phyloP scores from a whole-genome alignment of 2,797 vertebrate species.

The Zalophus californianus region DNA sequence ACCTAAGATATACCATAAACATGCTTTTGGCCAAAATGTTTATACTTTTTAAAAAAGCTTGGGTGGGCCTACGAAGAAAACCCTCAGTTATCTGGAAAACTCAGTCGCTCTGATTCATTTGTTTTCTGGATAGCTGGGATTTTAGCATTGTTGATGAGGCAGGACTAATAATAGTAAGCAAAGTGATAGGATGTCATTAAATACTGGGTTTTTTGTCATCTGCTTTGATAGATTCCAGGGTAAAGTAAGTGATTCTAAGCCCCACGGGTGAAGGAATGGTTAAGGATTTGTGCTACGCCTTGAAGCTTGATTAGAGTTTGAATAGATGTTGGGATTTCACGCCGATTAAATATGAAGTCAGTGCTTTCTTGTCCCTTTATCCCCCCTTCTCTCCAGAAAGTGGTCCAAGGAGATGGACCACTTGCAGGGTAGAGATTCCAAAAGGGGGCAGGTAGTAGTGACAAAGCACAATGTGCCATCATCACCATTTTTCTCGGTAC shows the following conservation, averaged over 20 bases:
- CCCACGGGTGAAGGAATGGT: not conserved
- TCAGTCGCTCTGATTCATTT: not conserved
- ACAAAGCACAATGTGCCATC: not conserved
- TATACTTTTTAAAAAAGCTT: not conserved
- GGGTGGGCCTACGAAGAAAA: not conserved
- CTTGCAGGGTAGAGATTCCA: not conserved
- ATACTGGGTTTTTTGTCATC: not conserved
- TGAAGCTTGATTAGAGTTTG: not conserved
- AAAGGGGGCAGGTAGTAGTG: not conserved
- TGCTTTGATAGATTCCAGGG: not conserved
- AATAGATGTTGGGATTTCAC: not conserved
- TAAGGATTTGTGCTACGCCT: not conserved
- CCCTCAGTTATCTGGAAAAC: not conserved
- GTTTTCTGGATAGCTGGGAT: not conserved
- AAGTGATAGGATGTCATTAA: not conserved
- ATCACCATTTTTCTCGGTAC: not conserved
- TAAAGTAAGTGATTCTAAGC: not conserved
- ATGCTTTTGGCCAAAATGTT: not conserved
- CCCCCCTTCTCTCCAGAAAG: not conserved
- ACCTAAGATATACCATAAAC: not conserved
- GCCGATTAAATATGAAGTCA: not conserved
- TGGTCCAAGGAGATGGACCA: not conserved
- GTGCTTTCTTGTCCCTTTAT: not conserved
- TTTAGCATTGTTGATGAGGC: not conserved
- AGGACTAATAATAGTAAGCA: not conserved